phyloP scores from a whole-genome alignment of 2,797 vertebrate species.

The Mormyrus proboscirostris region DNA sequence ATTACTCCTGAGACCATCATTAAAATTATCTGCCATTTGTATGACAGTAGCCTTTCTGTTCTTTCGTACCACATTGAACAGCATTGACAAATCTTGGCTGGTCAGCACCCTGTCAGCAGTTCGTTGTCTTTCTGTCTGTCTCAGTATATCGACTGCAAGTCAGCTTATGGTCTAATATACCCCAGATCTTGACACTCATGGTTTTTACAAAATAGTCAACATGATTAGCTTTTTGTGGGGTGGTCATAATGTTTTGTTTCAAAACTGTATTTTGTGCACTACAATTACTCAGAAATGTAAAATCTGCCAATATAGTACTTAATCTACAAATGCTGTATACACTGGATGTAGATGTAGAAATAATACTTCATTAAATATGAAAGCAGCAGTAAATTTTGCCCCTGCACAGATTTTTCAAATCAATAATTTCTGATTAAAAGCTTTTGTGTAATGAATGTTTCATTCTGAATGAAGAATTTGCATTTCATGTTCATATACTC shows the following conservation, averaged over 20 bases:
- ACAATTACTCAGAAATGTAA: slow-evolving; percentile 23
- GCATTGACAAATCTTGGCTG: neutral
- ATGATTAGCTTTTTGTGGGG: neutral
- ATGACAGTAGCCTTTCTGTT: neutral
- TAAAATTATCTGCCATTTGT: neutral
- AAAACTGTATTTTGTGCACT: slow-evolving; percentile 14
- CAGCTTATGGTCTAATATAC: neutral
- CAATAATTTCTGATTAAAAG: slow-evolving; percentile 43
- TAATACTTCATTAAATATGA: slow-evolving; percentile 41
- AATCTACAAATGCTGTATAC: slow-evolving; percentile 27
- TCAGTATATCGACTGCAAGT: neutral
- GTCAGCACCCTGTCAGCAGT: neutral
- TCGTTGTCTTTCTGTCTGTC: neutral
- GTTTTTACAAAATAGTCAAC: neutral
- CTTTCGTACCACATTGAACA: neutral
- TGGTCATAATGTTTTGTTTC: slow-evolving; percentile 24
- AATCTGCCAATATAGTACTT: slow-evolving; percentile 26
- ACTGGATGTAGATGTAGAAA: slow-evolving; percentile 31
- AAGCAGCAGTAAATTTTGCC: slow-evolving; percentile 36
- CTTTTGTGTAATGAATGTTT: slow-evolving; percentile 43
- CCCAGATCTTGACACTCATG: neutral
- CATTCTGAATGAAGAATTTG: slow-evolving; percentile 30
- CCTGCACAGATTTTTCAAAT: slow-evolving; percentile 35
- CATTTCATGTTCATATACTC: slow-evolving; percentile 41
- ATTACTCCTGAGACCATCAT: neutral